Evolutionary conservation across 92 coral and sea anemone genomes (phyloP), one percentile per base, ranked within the genome.

Genomic region (Phenganax subtilis): DNA sequence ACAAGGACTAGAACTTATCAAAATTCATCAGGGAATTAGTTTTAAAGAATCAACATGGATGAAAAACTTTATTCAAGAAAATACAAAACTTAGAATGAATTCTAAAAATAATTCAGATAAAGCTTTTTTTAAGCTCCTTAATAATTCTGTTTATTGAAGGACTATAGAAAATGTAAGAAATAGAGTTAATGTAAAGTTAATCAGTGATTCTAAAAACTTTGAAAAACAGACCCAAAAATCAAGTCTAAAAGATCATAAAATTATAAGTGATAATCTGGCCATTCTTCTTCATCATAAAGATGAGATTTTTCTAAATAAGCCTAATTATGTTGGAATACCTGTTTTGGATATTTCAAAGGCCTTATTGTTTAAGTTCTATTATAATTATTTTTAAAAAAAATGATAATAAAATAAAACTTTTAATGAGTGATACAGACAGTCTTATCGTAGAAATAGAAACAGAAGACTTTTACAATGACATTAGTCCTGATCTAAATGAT

Each of bases 361-460:
- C 16, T 20, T 14, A 59, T 3, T 59, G 0, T 59, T 14, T 6
- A 59, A 59, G 3, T 59, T 59, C 65, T 20, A 0, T 6, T 59
- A 0, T 6, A 0, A 59, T 59, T 59, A 14, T 59, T 0, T 59
- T 0, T 0, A 20, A 20, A 14, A 59, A 6, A 59, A 14, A 1
- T 37, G 47, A 6, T 0, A 3, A 14, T 59, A 20, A 20, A 14
- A 6, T 20, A 4, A 14, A 59, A 59, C 65, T 59, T 14, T 59
- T 59, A 20, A 14, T 14, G n/a, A 59, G n/a, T 14, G 65, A 59
- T 20, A 59, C 65, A 59, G 88, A 85, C 75, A 14, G 47, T 37
- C 1, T 37, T 4, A 37, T 37, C 47, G 4, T 37, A 37, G 47
- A 37, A 4, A 4, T 37, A 14, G 6, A 59, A 6, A 59, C n/a